Evolutionary conservation across 2,797 vertebrate genomes (phyloP).

Genomic region (Myioborus miniatus): DNA sequence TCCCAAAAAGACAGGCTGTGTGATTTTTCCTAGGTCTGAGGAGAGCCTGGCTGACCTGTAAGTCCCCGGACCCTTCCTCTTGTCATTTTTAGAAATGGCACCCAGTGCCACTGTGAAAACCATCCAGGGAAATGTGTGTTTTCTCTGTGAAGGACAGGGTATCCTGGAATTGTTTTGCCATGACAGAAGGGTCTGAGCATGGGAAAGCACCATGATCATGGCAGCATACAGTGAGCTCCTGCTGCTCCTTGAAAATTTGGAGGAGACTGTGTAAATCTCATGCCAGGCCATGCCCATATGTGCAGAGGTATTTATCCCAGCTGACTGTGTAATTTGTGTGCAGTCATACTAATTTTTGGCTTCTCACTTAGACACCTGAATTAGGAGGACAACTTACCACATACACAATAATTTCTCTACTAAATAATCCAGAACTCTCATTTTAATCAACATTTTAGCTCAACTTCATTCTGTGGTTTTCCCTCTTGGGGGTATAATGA

Average conservation of each 20-base stretch:
- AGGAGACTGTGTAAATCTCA: background rate
- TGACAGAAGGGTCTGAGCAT: background rate
- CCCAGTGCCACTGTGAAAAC: background rate
- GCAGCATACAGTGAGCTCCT: background rate
- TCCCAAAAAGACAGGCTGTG: background rate
- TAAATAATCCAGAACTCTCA: background rate
- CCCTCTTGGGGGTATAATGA: background rate
- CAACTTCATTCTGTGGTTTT: background rate
- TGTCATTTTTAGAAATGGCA: background rate
- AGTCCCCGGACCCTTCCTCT: background rate
- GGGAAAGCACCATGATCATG: background rate
- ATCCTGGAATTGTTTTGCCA: background rate
- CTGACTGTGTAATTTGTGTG: background rate
- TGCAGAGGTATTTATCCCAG: background rate
- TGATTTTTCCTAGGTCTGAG: background rate
- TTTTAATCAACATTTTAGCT: background rate
- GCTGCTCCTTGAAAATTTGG: background rate
- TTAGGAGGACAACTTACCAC: background rate
- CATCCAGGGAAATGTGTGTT: background rate
- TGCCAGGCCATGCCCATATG: background rate
- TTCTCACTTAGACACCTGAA: background rate
- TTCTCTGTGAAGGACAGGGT: background rate
- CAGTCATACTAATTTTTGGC: background rate
- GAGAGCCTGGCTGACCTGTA: background rate
- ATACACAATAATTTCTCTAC: background rate